A percentile compares a stretch with the other conserved stretches of the same genome.
phyloP scores from a whole-genome alignment of 2,113 vertebrate genomes.

The Alligator sinensis region DNA sequence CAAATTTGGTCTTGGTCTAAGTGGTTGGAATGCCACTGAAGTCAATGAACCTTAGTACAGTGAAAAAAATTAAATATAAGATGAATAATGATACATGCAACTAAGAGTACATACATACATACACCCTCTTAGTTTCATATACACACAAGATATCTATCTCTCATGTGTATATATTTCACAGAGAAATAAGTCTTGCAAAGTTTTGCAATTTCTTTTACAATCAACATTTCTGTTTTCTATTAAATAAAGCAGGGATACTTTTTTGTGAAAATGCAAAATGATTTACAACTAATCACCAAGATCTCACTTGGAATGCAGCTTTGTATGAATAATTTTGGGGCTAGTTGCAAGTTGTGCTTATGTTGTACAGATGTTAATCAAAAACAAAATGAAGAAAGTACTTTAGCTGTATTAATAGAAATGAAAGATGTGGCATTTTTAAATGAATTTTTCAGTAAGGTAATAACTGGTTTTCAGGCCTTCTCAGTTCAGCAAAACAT shows the following conservation, averaged over 20 bases:
- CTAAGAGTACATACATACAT: not conserved
- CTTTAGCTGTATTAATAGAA: too few species aligned
- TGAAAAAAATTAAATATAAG: not conserved
- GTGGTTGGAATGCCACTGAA: too few species aligned
- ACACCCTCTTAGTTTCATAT: fast-evolving
- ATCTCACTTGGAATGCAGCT: not conserved
- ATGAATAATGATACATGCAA: not conserved
- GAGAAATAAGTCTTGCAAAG: not conserved
- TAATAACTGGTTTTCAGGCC: too few species aligned
- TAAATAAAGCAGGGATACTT: not conserved
- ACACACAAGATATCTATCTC: not conserved
- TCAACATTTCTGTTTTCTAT: not conserved
- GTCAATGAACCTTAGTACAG: not conserved
- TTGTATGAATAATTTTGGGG: not conserved
- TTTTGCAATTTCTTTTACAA: not conserved
- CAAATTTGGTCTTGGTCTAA: too few species aligned
- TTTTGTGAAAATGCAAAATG: too few species aligned
- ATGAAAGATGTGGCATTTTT: not conserved
- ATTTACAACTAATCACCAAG: not conserved
- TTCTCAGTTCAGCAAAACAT: too few species aligned
- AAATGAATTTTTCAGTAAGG: not conserved
- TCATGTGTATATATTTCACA: not conserved
- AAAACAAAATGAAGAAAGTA: too few species aligned
- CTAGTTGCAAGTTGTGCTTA: not conserved
- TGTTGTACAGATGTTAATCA: not conserved